Evolutionary conservation across 2,888 invertebrate genomes (phyloP).

Genomic region (Anticlea derivata): DNA sequence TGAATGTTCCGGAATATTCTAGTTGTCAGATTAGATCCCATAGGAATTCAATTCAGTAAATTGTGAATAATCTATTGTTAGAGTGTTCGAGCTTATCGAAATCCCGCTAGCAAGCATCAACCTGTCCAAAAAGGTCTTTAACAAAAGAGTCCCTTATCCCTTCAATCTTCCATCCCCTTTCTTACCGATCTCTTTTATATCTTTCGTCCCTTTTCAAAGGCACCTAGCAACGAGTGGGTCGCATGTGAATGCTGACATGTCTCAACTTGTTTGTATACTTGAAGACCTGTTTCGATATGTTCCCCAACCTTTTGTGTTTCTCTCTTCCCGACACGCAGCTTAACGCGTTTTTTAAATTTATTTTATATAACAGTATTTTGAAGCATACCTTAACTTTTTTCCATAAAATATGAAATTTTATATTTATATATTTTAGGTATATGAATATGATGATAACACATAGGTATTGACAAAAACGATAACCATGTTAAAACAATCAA

Average conservation of each 20-base stretch:
- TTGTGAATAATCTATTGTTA: conserved; percentile 33
- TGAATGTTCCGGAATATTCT: conserved; percentile 2
- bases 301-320: conserved; percentile 19
- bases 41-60: conserved; percentile 25
- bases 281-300: conserved; percentile 39
- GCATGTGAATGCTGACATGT: conserved; percentile 34
- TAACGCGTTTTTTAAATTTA: not conserved
- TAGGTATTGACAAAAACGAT: not conserved
- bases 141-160: conserved; percentile 41
- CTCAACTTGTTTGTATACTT: conserved; percentile 29
- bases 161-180: conserved; percentile 34
- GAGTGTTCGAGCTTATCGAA: conserved; percentile 24
- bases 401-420: no score
- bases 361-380: no score
- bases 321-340: conserved; percentile 5
- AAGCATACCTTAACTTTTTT: no score
- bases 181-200: conserved; percentile 41
- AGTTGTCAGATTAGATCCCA: not conserved
- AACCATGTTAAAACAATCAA: no score
- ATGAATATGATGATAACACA: no score
- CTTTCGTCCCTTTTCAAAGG: conserved; percentile 41
- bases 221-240: conserved; percentile 36
- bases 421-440: no score
- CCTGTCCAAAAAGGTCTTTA: conserved; percentile 43
- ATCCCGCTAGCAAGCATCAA: conserved; percentile 41